Evolutionary conservation across 2,888 invertebrate genomes (phyloP).

Genomic region (Cylloceria caligata): DNA sequence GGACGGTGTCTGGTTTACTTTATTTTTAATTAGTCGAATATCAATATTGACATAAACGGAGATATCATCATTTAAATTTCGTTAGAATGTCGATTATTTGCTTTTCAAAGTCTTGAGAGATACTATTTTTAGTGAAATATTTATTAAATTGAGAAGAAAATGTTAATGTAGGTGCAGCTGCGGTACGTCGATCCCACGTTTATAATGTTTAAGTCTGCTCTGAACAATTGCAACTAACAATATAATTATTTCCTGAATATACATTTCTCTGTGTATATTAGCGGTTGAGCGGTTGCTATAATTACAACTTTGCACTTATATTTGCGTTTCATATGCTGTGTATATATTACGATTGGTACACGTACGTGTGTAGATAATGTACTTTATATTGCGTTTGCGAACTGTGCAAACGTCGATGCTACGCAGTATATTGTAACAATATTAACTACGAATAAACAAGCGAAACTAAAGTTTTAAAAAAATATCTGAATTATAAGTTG

Average conservation of each 20-base stretch:
- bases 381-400: background rate
- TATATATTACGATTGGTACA: background rate
- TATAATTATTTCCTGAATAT: constrained; percentile 5
- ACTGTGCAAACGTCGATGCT: background rate
- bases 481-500: too few species aligned
- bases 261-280: constrained; percentile 5
- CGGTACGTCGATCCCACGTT: background rate
- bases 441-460: background rate
- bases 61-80: background rate
- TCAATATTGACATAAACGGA: too few species aligned
- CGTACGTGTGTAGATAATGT: background rate
- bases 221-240: background rate
- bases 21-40: too few species aligned
- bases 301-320: constrained; percentile 18
- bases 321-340: constrained; percentile 9
- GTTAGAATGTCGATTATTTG: background rate
- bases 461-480: background rate
- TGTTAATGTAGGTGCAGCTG: background rate
- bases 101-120: background rate
- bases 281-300: constrained; percentile 19
- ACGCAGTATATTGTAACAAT: background rate
- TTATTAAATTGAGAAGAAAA: background rate
- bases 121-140: background rate
- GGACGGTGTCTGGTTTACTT: too few species aligned
- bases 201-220: background rate